A percentile compares a stretch with the other conserved stretches of the same genome.
phyloP scores from a whole-genome alignment of 2,113 vertebrate species.

The Neolamprologus ventralis region DNA sequence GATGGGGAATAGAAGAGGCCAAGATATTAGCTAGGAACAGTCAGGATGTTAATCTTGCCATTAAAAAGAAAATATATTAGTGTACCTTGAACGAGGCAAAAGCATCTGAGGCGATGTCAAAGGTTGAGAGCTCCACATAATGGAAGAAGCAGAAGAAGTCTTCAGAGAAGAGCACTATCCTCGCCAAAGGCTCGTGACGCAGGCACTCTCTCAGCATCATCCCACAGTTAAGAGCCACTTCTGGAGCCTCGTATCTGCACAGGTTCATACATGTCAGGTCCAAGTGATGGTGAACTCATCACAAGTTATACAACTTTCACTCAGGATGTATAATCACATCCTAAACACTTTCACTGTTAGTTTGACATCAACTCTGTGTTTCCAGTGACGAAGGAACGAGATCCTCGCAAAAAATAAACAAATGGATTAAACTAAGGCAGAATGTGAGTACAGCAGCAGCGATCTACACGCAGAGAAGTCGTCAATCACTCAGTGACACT shows the following conservation, averaged over 20 bases:
- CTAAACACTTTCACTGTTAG: not conserved
- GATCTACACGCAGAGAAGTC: not conserved
- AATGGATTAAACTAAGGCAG: not conserved
- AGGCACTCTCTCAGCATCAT: conserved; percentile 79
- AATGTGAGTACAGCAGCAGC: not conserved
- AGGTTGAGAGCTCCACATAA: conserved; percentile 76
- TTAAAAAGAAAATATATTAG: not conserved
- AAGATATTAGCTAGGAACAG: not conserved
- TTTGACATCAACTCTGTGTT: not conserved
- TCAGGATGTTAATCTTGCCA: not conserved
- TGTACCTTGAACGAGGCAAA: conserved; percentile 77
- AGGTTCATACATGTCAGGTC: not conserved
- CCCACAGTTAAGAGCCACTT: conserved; percentile 77
- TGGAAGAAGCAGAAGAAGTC: conserved; percentile 75
- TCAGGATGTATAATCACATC: not conserved
- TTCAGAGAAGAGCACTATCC: conserved; percentile 71
- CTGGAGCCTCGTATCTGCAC: conserved; percentile 71
- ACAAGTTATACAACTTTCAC: not conserved
- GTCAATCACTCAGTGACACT: not conserved
- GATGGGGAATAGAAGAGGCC: not conserved
- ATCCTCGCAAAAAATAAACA: not conserved
- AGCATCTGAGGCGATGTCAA: conserved; percentile 78
- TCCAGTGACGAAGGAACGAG: not conserved
- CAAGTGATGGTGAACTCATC: not conserved
- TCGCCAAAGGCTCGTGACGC: conserved; percentile 74